Conservation (phyloP, 2,888 invertebrate genomes). For the Sphaerophoria taeniata region DNA sequence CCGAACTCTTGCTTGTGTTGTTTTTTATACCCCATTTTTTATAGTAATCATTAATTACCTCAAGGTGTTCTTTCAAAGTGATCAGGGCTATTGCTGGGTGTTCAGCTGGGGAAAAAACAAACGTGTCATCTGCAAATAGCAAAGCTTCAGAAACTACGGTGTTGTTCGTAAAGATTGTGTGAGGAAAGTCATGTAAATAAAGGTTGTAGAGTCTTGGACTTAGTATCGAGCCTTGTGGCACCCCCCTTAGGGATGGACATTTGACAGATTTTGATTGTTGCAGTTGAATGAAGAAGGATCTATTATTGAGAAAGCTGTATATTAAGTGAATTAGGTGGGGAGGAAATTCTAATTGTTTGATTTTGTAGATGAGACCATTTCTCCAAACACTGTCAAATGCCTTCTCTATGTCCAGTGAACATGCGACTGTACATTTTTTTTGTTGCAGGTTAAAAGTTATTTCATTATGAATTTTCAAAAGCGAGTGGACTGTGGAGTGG, state of each 20-base stretch:
- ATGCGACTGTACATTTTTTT: not conserved
- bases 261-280: not conserved
- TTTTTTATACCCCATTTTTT: not conserved
- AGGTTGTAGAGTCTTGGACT: not conserved
- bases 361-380: not conserved
- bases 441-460: not conserved
- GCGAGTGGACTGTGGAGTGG: not conserved
- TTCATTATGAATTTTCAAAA: not conserved
- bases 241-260: not conserved
- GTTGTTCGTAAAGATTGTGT: not conserved
- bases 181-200: not conserved
- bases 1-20: not conserved
- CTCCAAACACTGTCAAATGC: conserved; percentile 2
- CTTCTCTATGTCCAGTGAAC: not conserved
- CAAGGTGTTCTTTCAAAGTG: not conserved
- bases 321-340: not conserved
- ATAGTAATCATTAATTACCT: not conserved
- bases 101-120: not conserved
- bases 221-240: not conserved
- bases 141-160: not conserved
- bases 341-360: not conserved
- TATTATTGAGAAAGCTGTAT: not conserved
- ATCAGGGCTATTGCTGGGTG: not conserved
- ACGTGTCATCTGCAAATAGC: not conserved
- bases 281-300: not conserved